Evolutionary conservation across 2,888 invertebrate genomes (phyloP), one percentile per base, ranked within the genome.

Genomic region (Leptopilina syphax): DNA sequence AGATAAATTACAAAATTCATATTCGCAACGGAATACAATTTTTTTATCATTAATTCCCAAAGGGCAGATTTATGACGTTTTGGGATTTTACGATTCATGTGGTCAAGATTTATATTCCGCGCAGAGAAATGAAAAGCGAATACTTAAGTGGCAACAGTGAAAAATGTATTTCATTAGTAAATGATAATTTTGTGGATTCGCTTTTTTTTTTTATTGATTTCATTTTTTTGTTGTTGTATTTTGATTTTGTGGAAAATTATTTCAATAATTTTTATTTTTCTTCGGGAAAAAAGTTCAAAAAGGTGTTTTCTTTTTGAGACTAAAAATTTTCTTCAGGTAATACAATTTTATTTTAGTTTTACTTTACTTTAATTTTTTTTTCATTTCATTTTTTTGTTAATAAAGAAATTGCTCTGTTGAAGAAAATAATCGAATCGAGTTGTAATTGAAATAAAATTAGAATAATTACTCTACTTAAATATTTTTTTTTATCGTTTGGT

Each of bases 51-150:
- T 54, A n/a, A 57, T 73, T 73, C n/a, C 57, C 54, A 41, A 73
- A 73, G 34, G 57, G 57, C 41, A 73, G 73, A 73, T 73, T 73
- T 60, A 73, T 73, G 57, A 57, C n/a, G n/a, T 41, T 73, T 60
- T 34, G 57, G 10, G 34, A 57, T 73, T 54, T 73, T 41, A 54
- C 57, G 50, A 73, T 73, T 41, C 18, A 57, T 34, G 57, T 57
- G 73, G 57, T 60, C 41, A 60, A 73, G 54, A 73, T 73, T 73
- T 73, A 73, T 73, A 57, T 57, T 34, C 57, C n/a, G 10, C 34
- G 8, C 5, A 73, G 41, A 73, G 54, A 73, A 60, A 73, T 73
- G 4, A 54, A 73, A 73, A 60, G 18, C 10, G 73, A 57, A 57
- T 73, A 57, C 34, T 27, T 41, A 60, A 73, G 57, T 73, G 57